Evolutionary conservation across 2,888 invertebrate genomes (phyloP), one percentile per base, ranked within the genome.

Genomic region (Noctua fimbriata): DNA sequence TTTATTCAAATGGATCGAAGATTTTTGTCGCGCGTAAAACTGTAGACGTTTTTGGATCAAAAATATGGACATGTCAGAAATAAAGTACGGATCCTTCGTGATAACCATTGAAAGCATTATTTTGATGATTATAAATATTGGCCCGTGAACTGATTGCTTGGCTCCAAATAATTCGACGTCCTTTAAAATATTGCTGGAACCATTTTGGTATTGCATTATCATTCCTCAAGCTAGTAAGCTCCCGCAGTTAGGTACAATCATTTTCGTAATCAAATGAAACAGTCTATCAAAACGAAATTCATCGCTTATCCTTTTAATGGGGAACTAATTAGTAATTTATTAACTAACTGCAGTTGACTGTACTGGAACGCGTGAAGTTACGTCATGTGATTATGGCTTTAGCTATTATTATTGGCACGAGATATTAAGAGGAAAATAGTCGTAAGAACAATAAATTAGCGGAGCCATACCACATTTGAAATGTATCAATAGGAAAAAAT

Each of bases 381-480:
- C 82, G 82, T 87, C 80, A 87, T 82, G 67, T 78, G 86, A 88
- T 86, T 82, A 81, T 78, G 36, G 74, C 52, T 65, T 81, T 63
- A 75, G 76, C 66, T 74, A 81, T 82, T 88, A 88, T 82, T 88
- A 85, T 83, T 88, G 78, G 63, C 66, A 24, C 52, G 78, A 88
- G 78, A 88, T 88, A 89, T 76, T 69, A 81, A 78, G 82, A 90
- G 89, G 89, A 89, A 89, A 89, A 89, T 81, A 70, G 78, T 77
- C 12, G 41, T 73, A 81, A 85, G 79, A 85, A 82, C 52, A 79
- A 73, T 76, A 80, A 84, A 80, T 84, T 79, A 36, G 60, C 70
- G 71, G 60, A 73, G 77, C 36, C 52, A 81, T 65, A 79, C 60
- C 66, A 81, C 76, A 85, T 79, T 69, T 76, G 28, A 82, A 77